Evolutionary conservation across 2,888 invertebrate genomes (phyloP).

Genomic region (Kryphioiulus occultus): DNA sequence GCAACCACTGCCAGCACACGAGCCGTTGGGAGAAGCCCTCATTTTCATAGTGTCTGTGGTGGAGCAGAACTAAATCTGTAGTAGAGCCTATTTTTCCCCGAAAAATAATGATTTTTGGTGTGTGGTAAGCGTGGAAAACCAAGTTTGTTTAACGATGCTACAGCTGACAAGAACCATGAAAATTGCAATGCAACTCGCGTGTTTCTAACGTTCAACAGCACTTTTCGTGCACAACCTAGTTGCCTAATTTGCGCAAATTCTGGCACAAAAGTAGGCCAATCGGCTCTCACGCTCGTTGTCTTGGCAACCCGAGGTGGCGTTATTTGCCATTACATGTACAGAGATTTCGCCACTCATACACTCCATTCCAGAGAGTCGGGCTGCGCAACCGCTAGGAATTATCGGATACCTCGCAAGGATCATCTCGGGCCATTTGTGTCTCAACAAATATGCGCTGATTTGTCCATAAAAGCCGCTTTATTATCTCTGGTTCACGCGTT

Average conservation of each 20-base stretch:
- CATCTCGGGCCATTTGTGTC: background rate
- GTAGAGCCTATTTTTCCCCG: too few relatives aligned
- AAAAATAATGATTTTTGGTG: too few relatives aligned
- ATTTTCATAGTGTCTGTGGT: too few relatives aligned
- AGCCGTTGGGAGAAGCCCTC: too few relatives aligned
- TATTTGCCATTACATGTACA: background rate
- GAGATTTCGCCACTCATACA: background rate
- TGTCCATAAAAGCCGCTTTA: background rate
- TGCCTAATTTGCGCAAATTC: background rate
- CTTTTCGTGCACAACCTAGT: background rate
- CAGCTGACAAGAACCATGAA: too few relatives aligned
- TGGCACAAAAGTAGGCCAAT: background rate
- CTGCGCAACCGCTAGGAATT: background rate
- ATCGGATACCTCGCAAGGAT: background rate
- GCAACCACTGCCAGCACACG: too few relatives aligned
- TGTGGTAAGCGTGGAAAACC: too few relatives aligned
- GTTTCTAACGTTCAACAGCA: too few relatives aligned
- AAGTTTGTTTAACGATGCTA: too few relatives aligned
- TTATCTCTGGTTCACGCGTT: background rate
- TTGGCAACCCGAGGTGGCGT: background rate
- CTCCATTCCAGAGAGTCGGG: background rate
- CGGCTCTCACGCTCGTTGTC: conserved; percentile 13
- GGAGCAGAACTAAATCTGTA: too few relatives aligned
- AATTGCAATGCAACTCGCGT: too few relatives aligned
- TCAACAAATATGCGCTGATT: background rate